Conservation (phyloP, 2,797 vertebrate species). For the Coendou prehensilis region DNA sequence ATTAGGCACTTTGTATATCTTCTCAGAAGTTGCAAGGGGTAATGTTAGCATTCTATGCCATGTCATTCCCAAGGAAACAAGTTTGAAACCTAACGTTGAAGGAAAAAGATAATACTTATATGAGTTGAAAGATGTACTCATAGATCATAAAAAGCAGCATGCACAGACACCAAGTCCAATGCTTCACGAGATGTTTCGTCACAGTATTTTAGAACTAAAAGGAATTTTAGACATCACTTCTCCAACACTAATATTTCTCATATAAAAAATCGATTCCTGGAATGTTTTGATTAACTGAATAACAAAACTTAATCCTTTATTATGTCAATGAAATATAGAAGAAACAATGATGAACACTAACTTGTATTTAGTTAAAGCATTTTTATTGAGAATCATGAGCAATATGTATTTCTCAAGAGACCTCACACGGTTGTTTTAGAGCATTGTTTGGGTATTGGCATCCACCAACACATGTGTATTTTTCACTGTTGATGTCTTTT, state of each 20-base stretch:
- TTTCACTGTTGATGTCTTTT: neutral
- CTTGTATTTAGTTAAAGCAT: slow-evolving; percentile 17
- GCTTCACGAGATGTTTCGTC: neutral
- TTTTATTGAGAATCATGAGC: slow-evolving; percentile 34
- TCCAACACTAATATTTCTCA: slow-evolving; percentile 4
- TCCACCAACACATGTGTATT: neutral
- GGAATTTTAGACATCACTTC: neutral
- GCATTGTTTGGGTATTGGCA: neutral
- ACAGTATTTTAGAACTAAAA: slow-evolving; percentile 48
- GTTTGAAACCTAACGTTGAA: neutral
- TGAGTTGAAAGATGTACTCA: neutral
- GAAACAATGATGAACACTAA: slow-evolving; percentile 28
- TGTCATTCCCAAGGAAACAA: neutral
- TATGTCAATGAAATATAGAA: slow-evolving; percentile 43
- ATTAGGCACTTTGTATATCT: neutral
- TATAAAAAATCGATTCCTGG: neutral
- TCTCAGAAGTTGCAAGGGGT: neutral
- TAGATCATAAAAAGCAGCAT: neutral
- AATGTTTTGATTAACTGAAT: slow-evolving; percentile 30
- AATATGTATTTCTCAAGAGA: neutral
- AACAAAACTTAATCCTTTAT: slow-evolving; percentile 42
- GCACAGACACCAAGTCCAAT: neutral
- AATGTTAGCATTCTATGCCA: neutral
- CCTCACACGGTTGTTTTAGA: neutral
- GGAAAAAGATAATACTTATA: neutral